A percentile compares a stretch with the other conserved stretches of the same genome.
phyloP scores from a whole-genome alignment of 2,797 vertebrate species.

The Sparus aurata region DNA sequence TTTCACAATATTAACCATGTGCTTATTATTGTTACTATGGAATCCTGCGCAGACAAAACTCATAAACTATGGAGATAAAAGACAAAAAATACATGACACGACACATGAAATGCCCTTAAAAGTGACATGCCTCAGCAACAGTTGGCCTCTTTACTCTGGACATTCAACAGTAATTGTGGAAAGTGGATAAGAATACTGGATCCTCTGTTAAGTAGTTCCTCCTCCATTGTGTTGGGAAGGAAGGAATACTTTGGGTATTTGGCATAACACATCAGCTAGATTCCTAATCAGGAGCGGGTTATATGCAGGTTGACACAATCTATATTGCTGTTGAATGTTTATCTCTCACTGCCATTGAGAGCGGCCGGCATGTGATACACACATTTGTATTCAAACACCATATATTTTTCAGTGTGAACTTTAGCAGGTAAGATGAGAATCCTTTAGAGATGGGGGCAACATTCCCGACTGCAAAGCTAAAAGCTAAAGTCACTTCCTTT shows the following conservation, averaged over 20 bases:
- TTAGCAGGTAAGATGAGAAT: constrained; percentile 59
- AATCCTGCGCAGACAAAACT: no score
- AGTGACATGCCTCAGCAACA: no score
- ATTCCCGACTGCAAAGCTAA: constrained; percentile 62
- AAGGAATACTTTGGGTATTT: background rate
- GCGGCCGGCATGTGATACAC: background rate
- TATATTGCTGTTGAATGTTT: constrained; percentile 3
- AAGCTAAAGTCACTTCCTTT: constrained; percentile 72
- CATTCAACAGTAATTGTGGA: background rate
- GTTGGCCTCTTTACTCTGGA: background rate
- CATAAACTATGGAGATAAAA: no score
- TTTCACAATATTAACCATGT: no score
- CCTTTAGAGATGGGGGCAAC: constrained; percentile 42
- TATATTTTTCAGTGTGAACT: constrained; percentile 13
- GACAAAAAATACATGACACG: no score
- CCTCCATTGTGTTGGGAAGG: background rate
- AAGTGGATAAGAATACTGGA: background rate
- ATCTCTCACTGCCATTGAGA: background rate
- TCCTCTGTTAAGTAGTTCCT: background rate
- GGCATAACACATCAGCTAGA: background rate
- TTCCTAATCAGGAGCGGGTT: background rate
- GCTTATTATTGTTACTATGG: no score
- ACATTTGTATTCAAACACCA: no score
- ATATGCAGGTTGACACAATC: background rate
- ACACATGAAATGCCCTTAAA: no score